These are phyloP conservation scores for Lindbergichthys nudifrons DNA, from an alignment of 2,797 vertebrate species.

Conservation along the genomic window DNA sequence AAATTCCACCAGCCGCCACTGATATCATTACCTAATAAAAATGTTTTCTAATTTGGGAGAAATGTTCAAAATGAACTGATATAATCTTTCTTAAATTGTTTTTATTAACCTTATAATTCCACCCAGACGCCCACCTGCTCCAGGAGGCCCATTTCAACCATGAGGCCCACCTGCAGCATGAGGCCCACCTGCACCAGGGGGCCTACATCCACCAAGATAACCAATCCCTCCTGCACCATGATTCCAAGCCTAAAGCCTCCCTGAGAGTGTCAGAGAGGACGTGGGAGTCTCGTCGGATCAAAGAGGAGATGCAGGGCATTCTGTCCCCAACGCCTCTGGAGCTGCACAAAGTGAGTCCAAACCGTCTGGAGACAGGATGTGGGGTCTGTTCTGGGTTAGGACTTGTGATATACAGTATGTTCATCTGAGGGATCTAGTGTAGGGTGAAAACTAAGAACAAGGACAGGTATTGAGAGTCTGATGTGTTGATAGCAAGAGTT, in stretches of 20 bases:
- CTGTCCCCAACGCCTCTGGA: slow-evolving; percentile 90
- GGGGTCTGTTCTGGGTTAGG: neutral
- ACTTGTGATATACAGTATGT: neutral
- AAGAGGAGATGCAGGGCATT: slow-evolving; percentile 93
- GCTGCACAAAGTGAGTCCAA: slow-evolving; percentile 91
- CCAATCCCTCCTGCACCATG: slow-evolving; percentile 75
- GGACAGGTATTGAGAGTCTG: neutral
- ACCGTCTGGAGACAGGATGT: neutral
- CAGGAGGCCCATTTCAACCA: slow-evolving; percentile 52
- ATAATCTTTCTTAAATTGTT: neutral
- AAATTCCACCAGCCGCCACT: too few relatives aligned
- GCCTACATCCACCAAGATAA: slow-evolving; percentile 77
- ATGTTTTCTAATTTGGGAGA: neutral
- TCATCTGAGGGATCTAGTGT: neutral
- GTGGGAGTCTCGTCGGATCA: slow-evolving; percentile 89
- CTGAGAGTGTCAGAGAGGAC: slow-evolving; percentile 86
- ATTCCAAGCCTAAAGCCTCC: slow-evolving; percentile 80
- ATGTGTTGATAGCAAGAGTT: neutral
- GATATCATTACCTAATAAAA: too few relatives aligned
- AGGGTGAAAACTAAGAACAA: neutral
- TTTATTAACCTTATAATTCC: neutral
- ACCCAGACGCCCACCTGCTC: slow-evolving; percentile 60
- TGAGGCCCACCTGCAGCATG: slow-evolving; percentile 38
- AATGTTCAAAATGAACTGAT: neutral
- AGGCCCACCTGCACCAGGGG: slow-evolving; percentile 60